Evolutionary conservation across 2,113 vertebrate species (phyloP).

Genomic region (Crotalus helleri): DNA sequence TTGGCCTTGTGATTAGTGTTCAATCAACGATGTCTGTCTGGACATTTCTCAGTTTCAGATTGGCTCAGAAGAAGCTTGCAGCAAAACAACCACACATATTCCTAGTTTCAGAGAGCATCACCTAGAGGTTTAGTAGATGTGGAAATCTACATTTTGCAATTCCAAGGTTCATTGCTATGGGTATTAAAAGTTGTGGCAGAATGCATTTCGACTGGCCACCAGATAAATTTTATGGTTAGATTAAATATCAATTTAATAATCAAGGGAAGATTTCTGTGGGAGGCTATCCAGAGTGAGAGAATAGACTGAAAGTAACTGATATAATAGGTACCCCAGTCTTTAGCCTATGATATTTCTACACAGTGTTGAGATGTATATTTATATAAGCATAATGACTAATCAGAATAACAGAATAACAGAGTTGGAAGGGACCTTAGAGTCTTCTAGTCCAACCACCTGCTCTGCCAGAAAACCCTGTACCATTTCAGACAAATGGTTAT

Average conservation of each 20-base stretch:
- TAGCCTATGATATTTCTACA: background rate
- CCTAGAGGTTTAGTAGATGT: background rate
- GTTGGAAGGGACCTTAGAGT: too few relatives aligned
- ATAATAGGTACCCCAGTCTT: background rate
- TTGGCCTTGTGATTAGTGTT: background rate
- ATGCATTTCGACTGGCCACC: background rate
- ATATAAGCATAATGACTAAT: background rate
- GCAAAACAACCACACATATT: background rate
- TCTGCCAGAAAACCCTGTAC: too few relatives aligned
- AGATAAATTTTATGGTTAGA: background rate
- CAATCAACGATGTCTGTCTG: background rate
- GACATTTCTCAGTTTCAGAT: background rate
- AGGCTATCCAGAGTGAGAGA: background rate
- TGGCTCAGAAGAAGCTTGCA: background rate
- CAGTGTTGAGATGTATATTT: background rate
- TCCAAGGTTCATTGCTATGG: constrained; percentile 14
- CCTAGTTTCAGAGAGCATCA: background rate
- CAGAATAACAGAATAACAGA: too few relatives aligned
- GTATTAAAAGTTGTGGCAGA: constrained; percentile 11
- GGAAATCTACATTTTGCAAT: background rate
- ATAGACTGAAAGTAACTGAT: background rate
- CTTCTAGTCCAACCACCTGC: too few relatives aligned
- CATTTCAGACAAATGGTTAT: too few relatives aligned
- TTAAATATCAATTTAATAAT: constrained; percentile 31
- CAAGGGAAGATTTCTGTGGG: background rate